phyloP scores from a whole-genome alignment of 2,113 vertebrate species.

The Sus scrofa region T2T-Sscrofa CM000820.6:110392501-110393000 shows the following conservation, averaged over 20 bases:
- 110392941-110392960: background rate
- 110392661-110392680: background rate
- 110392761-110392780: too few species aligned
- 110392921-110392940: too few species aligned
- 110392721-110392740: background rate
- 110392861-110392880: background rate
- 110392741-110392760: too few species aligned
- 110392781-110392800: background rate
- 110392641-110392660: background rate
- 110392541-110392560: background rate
- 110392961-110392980: background rate
- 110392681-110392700: background rate
- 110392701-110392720: background rate
- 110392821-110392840: background rate
- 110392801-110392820: background rate
- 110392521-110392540: background rate
- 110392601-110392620: background rate
- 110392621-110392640: background rate
- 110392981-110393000: conserved; percentile 22
- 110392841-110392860: background rate
- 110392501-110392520: background rate
- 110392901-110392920: background rate
- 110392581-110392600: background rate
- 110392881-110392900: background rate
- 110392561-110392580: background rate